Percentiles rank a stretch among this genome's conserved stretches.
phyloP scores from a whole-genome alignment of 2,888 invertebrate species.

The Sesia bembeciformis region DNA sequence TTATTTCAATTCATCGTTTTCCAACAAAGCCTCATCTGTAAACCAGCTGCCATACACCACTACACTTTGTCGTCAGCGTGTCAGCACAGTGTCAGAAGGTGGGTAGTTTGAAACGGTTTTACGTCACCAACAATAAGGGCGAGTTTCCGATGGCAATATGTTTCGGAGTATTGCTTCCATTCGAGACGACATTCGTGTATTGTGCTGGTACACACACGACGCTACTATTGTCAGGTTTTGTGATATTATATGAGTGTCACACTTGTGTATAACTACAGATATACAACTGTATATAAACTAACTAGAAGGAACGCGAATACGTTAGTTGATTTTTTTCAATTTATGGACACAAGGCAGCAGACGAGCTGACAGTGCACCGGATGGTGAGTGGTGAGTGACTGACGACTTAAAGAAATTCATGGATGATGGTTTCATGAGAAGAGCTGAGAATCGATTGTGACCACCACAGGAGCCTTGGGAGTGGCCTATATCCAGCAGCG shows the following conservation, averaged over 20 bases:
- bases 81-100: background rate
- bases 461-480: too few species aligned
- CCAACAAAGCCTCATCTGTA: background rate
- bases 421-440: too few species aligned
- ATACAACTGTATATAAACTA: background rate
- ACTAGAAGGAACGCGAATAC: background rate
- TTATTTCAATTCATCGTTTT: background rate
- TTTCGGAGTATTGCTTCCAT: slow-evolving; percentile 14
- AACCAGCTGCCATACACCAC: background rate
- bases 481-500: too few species aligned
- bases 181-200: slow-evolving; percentile 15
- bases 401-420: too few species aligned
- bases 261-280: background rate
- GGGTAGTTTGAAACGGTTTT: background rate
- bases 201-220: slow-evolving; percentile 24
- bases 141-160: slow-evolving; percentile 10
- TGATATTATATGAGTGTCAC: slow-evolving; percentile 40
- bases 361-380: too few species aligned
- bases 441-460: too few species aligned
- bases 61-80: background rate
- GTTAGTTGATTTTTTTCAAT: too few species aligned
- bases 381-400: too few species aligned
- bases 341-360: too few species aligned
- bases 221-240: slow-evolving; percentile 25
- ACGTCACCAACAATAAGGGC: slow-evolving; percentile 12